phyloP scores from a whole-genome alignment of 2,113 vertebrate species.

The Myrmophylax atrothorax region DNA sequence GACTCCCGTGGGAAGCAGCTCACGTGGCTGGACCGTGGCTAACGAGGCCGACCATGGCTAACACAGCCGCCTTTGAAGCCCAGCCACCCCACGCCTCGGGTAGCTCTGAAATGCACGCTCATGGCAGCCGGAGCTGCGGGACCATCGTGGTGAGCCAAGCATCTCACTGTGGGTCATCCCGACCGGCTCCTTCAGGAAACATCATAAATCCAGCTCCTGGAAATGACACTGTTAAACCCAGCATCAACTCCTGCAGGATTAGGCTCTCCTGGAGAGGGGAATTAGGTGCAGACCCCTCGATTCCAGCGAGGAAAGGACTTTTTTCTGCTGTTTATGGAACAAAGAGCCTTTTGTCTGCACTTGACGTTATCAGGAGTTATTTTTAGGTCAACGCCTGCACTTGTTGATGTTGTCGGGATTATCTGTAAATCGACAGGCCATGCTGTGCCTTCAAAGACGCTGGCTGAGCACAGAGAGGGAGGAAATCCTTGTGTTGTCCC shows the following conservation, averaged over 20 bases:
- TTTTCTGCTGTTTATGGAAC: not conserved
- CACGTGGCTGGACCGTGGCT: not conserved
- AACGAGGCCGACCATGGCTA: not conserved
- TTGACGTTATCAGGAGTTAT: slow-evolving; percentile 32
- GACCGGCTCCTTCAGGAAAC: not conserved
- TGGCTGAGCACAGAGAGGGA: not conserved
- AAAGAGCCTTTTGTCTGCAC: slow-evolving; percentile 9
- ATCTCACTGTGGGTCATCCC: not conserved
- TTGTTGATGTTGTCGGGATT: slow-evolving; percentile 9
- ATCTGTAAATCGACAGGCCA: not conserved
- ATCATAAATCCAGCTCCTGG: not conserved
- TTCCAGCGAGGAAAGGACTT: not conserved
- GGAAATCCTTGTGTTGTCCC: slow-evolving; percentile 45
- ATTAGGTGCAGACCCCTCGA: not conserved
- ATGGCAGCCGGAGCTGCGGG: not conserved
- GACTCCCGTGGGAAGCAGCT: not conserved
- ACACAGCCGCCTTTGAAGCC: not conserved
- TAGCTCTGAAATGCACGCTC: not conserved
- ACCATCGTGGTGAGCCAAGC: not conserved
- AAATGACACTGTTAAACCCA: not conserved
- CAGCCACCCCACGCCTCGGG: not conserved
- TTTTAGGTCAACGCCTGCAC: slow-evolving; percentile 4
- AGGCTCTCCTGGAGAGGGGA: not conserved
- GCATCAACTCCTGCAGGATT: accelerated
- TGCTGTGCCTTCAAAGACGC: not conserved